These are phyloP conservation scores for Bradynema listronoti DNA, from an alignment of 1,140 invertebrate species.

Conservation along the genomic window DNA sequence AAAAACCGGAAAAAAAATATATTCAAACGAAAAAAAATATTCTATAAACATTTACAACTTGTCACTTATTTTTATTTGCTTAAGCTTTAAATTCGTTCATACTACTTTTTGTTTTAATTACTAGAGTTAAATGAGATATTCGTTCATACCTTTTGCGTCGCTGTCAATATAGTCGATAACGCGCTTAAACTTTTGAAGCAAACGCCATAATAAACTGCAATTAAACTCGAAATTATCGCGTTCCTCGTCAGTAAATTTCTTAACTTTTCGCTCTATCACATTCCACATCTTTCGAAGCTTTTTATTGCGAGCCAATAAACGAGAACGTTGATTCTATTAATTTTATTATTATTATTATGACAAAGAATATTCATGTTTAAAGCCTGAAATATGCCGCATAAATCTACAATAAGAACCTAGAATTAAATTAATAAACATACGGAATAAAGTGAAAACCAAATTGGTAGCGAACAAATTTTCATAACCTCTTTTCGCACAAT, in stretches of 20 bases:
- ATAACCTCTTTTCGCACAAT: constrained; percentile 85
- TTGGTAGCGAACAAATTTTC: constrained; percentile 79
- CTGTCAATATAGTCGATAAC: constrained; percentile 70
- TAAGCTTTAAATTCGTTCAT: no score
- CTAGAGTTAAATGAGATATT: no score
- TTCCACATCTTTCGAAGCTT: constrained; percentile 89
- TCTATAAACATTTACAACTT: no score
- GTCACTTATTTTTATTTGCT: no score
- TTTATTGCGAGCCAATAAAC: constrained; percentile 76
- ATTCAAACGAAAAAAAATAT: constrained; percentile 6
- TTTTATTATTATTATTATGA: neutral
- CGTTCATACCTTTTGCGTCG: constrained; percentile 18
- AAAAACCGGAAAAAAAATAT: constrained; percentile 21
- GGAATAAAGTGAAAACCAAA: no score
- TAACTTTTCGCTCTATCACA: constrained; percentile 75
- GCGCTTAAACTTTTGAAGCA: constrained; percentile 83
- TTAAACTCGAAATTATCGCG: constrained; percentile 75
- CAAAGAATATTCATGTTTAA: neutral
- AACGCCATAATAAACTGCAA: constrained; percentile 73
- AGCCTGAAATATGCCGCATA: neutral
- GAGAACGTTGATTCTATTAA: constrained; percentile 67
- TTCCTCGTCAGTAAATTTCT: constrained; percentile 66
- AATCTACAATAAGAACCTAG: constrained; percentile 59
- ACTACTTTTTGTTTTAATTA: no score
- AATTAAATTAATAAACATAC: no score